These are phyloP conservation scores for Nineta flava DNA, from an alignment of 2,888 invertebrate species.

Conservation along the genomic window DNA sequence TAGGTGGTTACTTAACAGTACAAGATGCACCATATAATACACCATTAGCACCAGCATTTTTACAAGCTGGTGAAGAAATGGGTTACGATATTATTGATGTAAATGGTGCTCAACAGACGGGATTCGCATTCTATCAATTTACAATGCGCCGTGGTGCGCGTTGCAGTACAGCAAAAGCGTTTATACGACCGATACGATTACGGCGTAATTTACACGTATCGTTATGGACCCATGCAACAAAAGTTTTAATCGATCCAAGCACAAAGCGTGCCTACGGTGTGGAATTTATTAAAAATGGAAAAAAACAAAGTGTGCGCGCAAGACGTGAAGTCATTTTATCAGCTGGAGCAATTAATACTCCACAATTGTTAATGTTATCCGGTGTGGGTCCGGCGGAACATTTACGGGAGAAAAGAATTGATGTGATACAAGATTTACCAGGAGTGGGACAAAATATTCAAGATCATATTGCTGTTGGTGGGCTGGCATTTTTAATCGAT, in stretches of 20 bases:
- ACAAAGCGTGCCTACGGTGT: slow-evolving; percentile 61
- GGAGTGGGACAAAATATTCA: slow-evolving; percentile 79
- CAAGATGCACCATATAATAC: slow-evolving; percentile 68
- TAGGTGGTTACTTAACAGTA: slow-evolving; percentile 61
- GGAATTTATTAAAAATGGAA: slow-evolving; percentile 55
- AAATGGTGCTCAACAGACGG: slow-evolving; percentile 75
- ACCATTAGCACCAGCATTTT: slow-evolving; percentile 67
- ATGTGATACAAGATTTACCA: slow-evolving; percentile 42
- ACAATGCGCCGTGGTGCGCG: slow-evolving; percentile 76
- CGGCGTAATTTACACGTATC: slow-evolving; percentile 70
- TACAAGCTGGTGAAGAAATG: slow-evolving; percentile 85
- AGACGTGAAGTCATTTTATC: slow-evolving; percentile 68
- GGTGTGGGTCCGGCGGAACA: slow-evolving; percentile 73
- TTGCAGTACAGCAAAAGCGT: slow-evolving; percentile 74
- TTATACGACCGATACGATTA: slow-evolving; percentile 59
- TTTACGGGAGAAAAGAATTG: slow-evolving; percentile 51
- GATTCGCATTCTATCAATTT: slow-evolving; percentile 72
- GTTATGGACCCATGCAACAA: slow-evolving; percentile 64
- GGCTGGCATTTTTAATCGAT: slow-evolving; percentile 65
- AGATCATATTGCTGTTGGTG: slow-evolving; percentile 81
- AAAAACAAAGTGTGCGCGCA: slow-evolving; percentile 45
- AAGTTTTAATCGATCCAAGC: slow-evolving; percentile 45
- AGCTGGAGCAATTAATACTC: slow-evolving; percentile 80
- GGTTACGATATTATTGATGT: slow-evolving; percentile 76
- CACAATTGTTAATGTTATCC: slow-evolving; percentile 78